Conservation (phyloP, 2,888 invertebrate genomes). For the Lymantria monacha region DNA sequence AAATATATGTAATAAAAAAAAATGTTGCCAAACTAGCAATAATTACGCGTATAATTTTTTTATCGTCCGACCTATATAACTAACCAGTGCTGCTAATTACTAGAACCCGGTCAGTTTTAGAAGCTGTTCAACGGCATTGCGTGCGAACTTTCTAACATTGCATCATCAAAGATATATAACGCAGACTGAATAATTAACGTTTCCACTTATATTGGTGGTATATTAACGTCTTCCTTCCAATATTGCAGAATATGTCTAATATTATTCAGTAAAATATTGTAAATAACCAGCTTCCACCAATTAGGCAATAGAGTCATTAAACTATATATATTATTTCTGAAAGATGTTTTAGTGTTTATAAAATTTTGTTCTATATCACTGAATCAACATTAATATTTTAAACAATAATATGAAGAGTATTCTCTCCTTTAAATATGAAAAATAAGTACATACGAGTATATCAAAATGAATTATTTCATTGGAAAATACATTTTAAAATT, state of each 20-base stretch:
- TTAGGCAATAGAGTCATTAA: background rate
- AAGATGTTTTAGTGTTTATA: too few relatives aligned
- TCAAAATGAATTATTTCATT: too few relatives aligned
- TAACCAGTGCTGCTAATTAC: background rate
- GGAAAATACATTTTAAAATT: too few relatives aligned
- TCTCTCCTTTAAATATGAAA: too few relatives aligned
- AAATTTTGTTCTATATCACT: too few relatives aligned
- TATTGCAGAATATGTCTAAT: background rate
- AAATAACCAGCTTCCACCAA: conserved; percentile 22
- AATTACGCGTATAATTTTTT: too few relatives aligned
- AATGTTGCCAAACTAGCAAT: too few relatives aligned
- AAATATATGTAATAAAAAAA: too few relatives aligned
- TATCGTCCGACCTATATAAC: conserved; percentile 3
- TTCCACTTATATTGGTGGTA: conserved; percentile 17
- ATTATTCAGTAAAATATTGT: background rate
- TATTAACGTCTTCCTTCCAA: conserved; percentile 12
- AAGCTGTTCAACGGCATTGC: conserved; percentile 9
- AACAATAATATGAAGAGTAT: too few relatives aligned
- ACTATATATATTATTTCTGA: too few relatives aligned
- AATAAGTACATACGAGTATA: too few relatives aligned
- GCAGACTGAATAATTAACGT: conserved; percentile 13
- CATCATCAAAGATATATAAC: conserved; percentile 29
- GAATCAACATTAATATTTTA: too few relatives aligned
- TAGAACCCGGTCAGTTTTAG: conserved; percentile 2
- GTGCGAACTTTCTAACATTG: conserved; percentile 34